A percentile compares a stretch with the other conserved stretches of the same genome.
phyloP scores from a whole-genome alignment of 2,888 invertebrate species.

The Ashinkailepas kermadecensis region DNA sequence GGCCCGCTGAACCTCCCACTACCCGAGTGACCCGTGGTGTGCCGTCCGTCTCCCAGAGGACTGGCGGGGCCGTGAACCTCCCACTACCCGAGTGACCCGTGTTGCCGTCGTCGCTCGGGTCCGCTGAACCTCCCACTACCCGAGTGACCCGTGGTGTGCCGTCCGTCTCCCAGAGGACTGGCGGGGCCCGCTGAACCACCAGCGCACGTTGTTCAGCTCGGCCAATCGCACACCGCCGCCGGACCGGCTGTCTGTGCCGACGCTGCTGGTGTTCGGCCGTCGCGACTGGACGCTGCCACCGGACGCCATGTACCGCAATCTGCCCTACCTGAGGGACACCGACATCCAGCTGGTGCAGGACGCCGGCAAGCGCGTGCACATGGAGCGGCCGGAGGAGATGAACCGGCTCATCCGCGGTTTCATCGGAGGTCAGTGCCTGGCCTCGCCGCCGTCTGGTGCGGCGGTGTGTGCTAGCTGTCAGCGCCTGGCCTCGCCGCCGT shows the following conservation, averaged over 20 bases:
- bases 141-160: not conserved
- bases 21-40: not conserved
- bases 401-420: not conserved
- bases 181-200: constrained; percentile 1
- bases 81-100: not conserved
- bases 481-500: not conserved
- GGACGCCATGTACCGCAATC: constrained; percentile 8
- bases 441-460: not conserved
- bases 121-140: too few species aligned
- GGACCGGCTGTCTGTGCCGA: not conserved
- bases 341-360: not conserved
- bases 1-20: too few species aligned
- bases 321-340: not conserved
- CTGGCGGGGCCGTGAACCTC: not conserved
- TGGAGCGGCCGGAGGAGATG: not conserved
- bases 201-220: not conserved
- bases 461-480: not conserved
- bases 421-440: not conserved
- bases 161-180: not conserved
- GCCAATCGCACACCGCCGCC: not conserved
- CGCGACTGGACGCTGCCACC: not conserved
- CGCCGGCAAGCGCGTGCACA: not conserved
- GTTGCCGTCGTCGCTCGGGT: not conserved
- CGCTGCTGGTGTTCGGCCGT: not conserved
- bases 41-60: not conserved